A percentile compares a stretch with the other conserved stretches of the same genome.
Evolutionary conservation across 1,140 invertebrate genomes (phyloP).

Genomic region (Elymnias hypermnestra): DNA sequence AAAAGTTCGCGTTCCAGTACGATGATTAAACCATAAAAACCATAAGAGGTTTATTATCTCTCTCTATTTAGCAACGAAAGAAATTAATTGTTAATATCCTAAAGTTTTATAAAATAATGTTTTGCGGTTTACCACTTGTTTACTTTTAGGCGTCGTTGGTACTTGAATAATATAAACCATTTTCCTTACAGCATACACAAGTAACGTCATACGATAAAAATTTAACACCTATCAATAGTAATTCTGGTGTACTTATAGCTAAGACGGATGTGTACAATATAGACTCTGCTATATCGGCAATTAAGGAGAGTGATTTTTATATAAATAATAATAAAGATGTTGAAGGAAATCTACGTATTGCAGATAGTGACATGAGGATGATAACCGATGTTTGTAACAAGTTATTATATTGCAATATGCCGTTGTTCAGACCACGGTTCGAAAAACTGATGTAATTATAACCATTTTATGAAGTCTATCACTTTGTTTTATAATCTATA

Average conservation of each 20-base stretch:
- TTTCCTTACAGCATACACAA: slow-evolving; percentile 45
- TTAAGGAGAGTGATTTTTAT: slow-evolving; percentile 8
- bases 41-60: no score
- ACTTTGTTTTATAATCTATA: no score
- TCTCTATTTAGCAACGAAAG: no score
- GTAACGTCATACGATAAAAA: slow-evolving; percentile 32
- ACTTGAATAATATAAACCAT: no score
- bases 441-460: slow-evolving; percentile 29
- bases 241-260: slow-evolving; percentile 38
- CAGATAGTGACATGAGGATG: slow-evolving; percentile 1
- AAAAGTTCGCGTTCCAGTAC: no score
- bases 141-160: no score
- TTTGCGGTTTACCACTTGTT: no score
- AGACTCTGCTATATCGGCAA: slow-evolving; percentile 12
- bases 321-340: not conserved
- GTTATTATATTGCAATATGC: slow-evolving; percentile 43
- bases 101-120: no score
- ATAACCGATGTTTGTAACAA: slow-evolving; percentile 23
- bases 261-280: slow-evolving; percentile 37
- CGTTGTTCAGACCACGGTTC: slow-evolving; percentile 40
- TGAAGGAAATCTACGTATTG: not conserved
- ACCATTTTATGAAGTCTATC: no score
- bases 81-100: no score
- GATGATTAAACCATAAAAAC: no score
- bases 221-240: slow-evolving; percentile 2